Base-by-base conservation (phyloP, 2,113 vertebrate genomes). In the Mesocricetus auratus region DNA sequence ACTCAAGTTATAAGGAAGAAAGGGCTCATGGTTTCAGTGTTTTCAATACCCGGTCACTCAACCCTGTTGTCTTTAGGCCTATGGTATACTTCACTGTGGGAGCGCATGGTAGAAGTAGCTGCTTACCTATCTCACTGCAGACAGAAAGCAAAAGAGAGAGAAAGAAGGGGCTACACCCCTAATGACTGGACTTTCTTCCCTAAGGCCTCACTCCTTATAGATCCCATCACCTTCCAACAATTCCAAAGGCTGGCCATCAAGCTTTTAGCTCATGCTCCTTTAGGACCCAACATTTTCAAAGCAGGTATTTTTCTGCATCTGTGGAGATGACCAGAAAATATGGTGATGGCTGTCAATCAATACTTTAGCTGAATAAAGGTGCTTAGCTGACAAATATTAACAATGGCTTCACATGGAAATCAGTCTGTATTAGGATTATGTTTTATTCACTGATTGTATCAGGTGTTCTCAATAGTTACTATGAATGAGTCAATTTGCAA, bases 401-500 rank as follows among this genome's bases (percentile, higher is more conserved):
- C 7, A 71, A 60, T 42, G 9, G 58, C 45, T 86, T 94, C 33
- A 82, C 19, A 45, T 77, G 69, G 56, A 94, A 93, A 81, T 66
- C 69, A 90, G 7, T 79, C 68, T 85, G 22, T 75, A 15, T 93
- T 89, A 64, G 4, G 2, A 42, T 53, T 95, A 1, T n/a, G 62
- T 89, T 89, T 91, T 60, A 77, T 47, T 74, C 31, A 83, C 36
- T 42, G 56, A 79, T 86, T 93, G 58, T 50, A 96, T 69, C 36
- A 68, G 88, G 19, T 21, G 71, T 74, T 74, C 58, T 93, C 29
- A 0, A 15, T 58, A 64, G 1, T 86, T 89, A 74, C 29, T 69
- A 56, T 42, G 47, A 86, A 82, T 21, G 93, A 95, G 60, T 62
- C 60, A 50, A 26, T 89, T 95, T 95, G 86, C 19, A 77, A 36